These are phyloP conservation scores for Pseudochaenichthys georgianus DNA, from an alignment of 2,797 vertebrate species.

Conservation along the genomic window DNA sequence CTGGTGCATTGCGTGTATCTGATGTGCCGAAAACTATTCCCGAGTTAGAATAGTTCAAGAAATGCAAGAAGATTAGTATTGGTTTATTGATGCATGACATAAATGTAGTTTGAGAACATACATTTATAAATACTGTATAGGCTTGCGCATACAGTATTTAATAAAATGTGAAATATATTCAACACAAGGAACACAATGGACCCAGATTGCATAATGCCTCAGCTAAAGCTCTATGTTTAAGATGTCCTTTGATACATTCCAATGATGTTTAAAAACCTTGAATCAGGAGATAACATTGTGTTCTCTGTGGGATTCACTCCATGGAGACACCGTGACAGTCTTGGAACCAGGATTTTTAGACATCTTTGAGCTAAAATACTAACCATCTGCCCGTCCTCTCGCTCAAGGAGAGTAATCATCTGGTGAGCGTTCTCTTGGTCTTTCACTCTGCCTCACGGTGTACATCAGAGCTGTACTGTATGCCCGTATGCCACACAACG, in stretches of 20 bases:
- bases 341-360: not conserved
- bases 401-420: conserved; percentile 48
- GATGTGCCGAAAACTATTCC: not conserved
- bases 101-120: too few relatives aligned
- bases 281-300: conserved; percentile 1
- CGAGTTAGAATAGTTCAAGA: too few relatives aligned
- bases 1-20: conserved; percentile 4
- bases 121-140: too few relatives aligned
- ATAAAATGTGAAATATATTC: conserved; percentile 1
- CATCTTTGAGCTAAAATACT: conserved; percentile 16
- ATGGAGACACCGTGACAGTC: not conserved
- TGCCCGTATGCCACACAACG: conserved; percentile 53
- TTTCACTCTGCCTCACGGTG: conserved; percentile 36
- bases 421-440: conserved; percentile 21
- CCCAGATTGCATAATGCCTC: not conserved
- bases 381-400: conserved; percentile 35
- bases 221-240: not conserved
- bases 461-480: conserved; percentile 65
- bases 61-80: too few relatives aligned
- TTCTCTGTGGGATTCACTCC: not conserved
- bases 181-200: not conserved
- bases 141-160: not conserved
- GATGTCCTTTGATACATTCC: not conserved
- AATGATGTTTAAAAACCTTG: not conserved
- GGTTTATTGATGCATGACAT: too few relatives aligned